phyloP scores from a whole-genome alignment of 2,888 invertebrate genomes.

The Dryocosmus kuriphilus region DNA sequence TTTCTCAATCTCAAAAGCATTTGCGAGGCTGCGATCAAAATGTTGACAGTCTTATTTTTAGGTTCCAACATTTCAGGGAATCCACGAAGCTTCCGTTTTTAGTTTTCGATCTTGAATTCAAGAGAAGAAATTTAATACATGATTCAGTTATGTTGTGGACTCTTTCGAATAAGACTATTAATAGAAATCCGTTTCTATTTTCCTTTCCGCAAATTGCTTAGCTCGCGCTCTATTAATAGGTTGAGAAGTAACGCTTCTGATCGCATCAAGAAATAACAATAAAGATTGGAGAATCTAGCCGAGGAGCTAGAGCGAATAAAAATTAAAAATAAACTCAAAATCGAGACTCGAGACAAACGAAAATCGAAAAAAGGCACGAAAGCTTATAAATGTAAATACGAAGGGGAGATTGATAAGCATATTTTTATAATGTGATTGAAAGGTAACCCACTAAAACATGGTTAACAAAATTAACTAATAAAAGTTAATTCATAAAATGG shows the following conservation, averaged over 20 bases:
- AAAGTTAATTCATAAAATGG: too few species aligned
- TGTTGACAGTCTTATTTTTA: slow-evolving; percentile 20
- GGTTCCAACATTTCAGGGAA: background rate
- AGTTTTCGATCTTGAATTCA: background rate
- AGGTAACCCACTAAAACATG: slow-evolving; percentile 63
- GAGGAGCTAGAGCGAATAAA: background rate
- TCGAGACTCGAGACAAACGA: slow-evolving; percentile 38
- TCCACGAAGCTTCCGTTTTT: background rate
- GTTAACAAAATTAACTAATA: too few species aligned
- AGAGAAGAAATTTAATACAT: background rate
- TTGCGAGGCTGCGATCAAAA: slow-evolving; percentile 29
- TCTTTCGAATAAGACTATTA: background rate
- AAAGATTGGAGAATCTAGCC: background rate
- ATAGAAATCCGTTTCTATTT: slow-evolving; percentile 25
- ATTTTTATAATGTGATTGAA: slow-evolving; percentile 54
- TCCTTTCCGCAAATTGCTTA: slow-evolving; percentile 34
- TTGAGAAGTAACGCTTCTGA: slow-evolving; percentile 37
- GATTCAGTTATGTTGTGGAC: background rate
- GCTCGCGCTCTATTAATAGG: slow-evolving; percentile 29
- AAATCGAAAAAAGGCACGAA: slow-evolving; percentile 41
- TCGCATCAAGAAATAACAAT: slow-evolving; percentile 30
- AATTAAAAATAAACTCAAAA: slow-evolving; percentile 17
- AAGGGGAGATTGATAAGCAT: slow-evolving; percentile 31
- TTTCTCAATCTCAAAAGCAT: slow-evolving; percentile 14
- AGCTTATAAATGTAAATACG: slow-evolving; percentile 36